Evolutionary conservation across 1,140 invertebrate species (phyloP).

Genomic region (Eurosta solidaginis): DNA sequence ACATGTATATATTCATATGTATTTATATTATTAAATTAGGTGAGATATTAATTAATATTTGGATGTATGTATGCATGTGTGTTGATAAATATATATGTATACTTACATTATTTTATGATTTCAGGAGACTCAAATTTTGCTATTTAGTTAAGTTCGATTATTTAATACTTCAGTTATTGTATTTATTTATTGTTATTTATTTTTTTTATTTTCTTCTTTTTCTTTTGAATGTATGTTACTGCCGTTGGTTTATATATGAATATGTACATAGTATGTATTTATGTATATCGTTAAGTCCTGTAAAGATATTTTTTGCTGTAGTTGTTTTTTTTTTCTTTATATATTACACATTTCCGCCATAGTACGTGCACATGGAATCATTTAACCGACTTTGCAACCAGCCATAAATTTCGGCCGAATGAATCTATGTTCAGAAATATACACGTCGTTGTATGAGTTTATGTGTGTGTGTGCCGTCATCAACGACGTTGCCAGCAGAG

Average conservation of each 20-base stretch:
- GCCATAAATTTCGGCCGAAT: background rate
- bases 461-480: too few relatives aligned
- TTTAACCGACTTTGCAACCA: background rate
- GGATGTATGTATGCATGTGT: background rate
- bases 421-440: background rate
- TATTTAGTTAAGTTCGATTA: too few relatives aligned
- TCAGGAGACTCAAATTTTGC: background rate
- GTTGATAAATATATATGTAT: background rate
- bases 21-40: background rate
- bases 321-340: background rate
- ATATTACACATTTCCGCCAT: background rate
- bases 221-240: background rate
- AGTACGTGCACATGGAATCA: background rate
- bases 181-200: background rate
- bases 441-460: too few relatives aligned
- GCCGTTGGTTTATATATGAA: background rate
- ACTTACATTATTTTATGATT: constrained; percentile 26
- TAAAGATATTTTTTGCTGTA: background rate
- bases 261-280: too few relatives aligned
- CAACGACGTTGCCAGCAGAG: too few relatives aligned
- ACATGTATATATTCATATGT: background rate
- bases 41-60: background rate
- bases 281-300: too few relatives aligned
- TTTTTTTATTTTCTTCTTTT: background rate
- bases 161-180: background rate